Conservation (phyloP, 2,797 vertebrate genomes). For the Streptopelia turtur region DNA sequence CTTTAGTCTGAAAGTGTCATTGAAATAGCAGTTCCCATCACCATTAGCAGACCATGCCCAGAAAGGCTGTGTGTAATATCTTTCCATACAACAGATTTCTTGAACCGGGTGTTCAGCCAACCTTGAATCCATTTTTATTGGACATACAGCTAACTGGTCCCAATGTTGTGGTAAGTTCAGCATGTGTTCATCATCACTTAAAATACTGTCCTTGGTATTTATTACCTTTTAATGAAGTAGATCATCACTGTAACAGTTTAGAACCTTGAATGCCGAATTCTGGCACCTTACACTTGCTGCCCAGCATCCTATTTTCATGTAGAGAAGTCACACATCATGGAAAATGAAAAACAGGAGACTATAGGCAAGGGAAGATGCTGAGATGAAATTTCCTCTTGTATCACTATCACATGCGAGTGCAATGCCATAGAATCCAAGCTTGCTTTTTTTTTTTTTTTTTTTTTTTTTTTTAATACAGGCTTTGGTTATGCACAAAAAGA, state of each 20-base stretch:
- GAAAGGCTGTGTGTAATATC: neutral
- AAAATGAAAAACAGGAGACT: neutral
- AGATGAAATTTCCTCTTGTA: neutral
- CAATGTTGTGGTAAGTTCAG: neutral
- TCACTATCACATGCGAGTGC: neutral
- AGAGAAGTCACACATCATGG: fast-evolving
- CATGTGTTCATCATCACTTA: neutral
- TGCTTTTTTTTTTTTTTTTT: neutral
- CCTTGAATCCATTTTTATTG: neutral
- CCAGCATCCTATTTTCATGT: neutral
- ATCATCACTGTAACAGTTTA: neutral
- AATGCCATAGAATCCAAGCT: neutral
- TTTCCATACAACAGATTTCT: neutral
- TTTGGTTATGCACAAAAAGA: neutral
- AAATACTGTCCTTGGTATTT: neutral
- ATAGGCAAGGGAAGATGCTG: neutral
- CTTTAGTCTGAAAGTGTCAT: neutral
- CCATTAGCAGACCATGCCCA: neutral
- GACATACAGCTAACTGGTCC: neutral
- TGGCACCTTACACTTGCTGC: neutral
- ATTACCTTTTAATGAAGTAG: neutral
- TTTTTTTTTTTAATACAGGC: too few relatives aligned
- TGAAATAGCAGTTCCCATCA: neutral
- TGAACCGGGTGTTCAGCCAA: neutral
- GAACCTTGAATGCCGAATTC: neutral